Evolutionary conservation across 2,797 vertebrate genomes (phyloP).

Genomic region (Vipera latastei): DNA sequence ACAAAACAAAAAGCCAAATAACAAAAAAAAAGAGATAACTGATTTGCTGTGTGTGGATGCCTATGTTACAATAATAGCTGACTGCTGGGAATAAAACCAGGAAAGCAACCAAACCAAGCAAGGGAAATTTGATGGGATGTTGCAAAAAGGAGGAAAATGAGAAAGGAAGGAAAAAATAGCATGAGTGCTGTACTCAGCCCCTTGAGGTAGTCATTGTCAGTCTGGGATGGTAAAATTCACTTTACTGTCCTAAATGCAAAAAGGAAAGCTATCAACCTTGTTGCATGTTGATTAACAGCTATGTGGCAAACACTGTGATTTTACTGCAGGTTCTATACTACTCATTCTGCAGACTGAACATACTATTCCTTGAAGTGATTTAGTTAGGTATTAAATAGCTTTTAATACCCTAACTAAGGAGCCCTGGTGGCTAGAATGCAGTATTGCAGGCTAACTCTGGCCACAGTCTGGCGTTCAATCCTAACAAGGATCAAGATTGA

Average conservation of each 20-base stretch:
- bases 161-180: background rate
- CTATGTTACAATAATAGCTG: background rate
- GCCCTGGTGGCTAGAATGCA: too few relatives aligned
- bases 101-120: background rate
- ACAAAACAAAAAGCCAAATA: background rate
- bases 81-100: background rate
- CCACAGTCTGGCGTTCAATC: too few relatives aligned
- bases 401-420: background rate
- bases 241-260: background rate
- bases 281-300: background rate
- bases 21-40: background rate
- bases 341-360: background rate
- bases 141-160: background rate
- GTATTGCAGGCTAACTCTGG: background rate
- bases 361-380: background rate
- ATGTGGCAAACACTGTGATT: background rate
- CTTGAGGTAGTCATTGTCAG: background rate
- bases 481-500: too few relatives aligned
- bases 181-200: background rate
- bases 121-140: background rate
- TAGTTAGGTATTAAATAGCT: background rate
- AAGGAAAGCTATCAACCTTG: background rate
- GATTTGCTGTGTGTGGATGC: background rate
- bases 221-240: background rate
- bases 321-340: background rate